These are phyloP conservation scores for Rynchops niger DNA, from an alignment of 2,113 vertebrate genomes.

Conservation along the genomic window DNA sequence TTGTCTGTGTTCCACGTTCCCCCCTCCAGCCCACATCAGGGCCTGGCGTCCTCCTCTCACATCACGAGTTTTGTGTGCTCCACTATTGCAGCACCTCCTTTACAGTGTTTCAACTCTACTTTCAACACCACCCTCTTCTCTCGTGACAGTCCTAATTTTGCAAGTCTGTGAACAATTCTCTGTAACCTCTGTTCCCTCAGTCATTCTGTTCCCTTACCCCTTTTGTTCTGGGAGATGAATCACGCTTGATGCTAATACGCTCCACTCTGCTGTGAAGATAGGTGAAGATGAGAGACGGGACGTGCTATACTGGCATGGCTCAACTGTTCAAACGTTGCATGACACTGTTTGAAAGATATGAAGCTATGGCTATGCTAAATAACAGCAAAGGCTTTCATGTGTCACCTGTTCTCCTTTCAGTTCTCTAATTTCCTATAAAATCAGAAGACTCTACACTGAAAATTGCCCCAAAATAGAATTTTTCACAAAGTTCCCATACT, in stretches of 20 bases:
- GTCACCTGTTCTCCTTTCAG: background rate
- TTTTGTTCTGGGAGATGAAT: constrained; percentile 37
- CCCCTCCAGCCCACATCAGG: background rate
- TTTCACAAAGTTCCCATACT: background rate
- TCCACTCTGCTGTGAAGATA: background rate
- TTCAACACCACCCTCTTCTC: background rate
- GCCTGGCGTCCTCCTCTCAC: background rate
- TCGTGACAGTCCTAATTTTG: background rate
- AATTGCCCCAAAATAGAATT: background rate
- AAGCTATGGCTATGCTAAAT: background rate
- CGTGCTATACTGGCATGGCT: background rate
- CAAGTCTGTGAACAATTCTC: background rate
- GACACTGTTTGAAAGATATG: background rate
- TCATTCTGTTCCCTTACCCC: background rate
- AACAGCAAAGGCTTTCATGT: constrained; percentile 22
- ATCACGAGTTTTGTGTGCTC: fast-evolving
- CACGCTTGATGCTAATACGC: background rate
- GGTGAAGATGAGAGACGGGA: background rate
- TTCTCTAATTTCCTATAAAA: background rate
- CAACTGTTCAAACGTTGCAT: background rate
- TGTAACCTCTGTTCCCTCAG: background rate
- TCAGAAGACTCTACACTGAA: background rate
- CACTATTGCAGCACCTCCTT: background rate
- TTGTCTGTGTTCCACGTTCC: background rate
- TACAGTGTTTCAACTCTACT: background rate